phyloP scores from a whole-genome alignment of 2,888 invertebrate species.

The Drosophila meridiana region DNA sequence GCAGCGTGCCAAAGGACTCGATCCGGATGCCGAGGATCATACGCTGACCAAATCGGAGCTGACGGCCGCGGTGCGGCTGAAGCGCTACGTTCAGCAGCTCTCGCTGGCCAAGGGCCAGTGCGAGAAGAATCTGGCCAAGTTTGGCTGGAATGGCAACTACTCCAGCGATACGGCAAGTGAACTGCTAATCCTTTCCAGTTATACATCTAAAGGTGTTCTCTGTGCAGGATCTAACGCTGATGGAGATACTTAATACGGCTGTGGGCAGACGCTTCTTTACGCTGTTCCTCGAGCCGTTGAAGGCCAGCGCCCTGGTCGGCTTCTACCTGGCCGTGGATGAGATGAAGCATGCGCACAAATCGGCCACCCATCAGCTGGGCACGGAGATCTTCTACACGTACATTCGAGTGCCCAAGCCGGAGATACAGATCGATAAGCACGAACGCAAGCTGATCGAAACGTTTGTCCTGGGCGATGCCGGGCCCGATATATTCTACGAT shows the following conservation, averaged over 20 bases:
- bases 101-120: conserved; percentile 93
- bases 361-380: conserved; percentile 93
- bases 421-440: conserved; percentile 92
- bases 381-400: conserved; percentile 97
- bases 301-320: conserved; percentile 93
- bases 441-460: conserved; percentile 94
- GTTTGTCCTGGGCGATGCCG: conserved; percentile 94
- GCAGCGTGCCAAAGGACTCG: conserved; percentile 91
- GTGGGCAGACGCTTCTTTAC: conserved; percentile 92
- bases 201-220: neutral
- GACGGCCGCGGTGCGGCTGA: conserved; percentile 92
- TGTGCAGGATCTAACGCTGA: conserved; percentile 89
- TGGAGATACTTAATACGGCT: conserved; percentile 91
- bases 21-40: conserved; percentile 85
- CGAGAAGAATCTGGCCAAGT: conserved; percentile 90
- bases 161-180: conserved; percentile 84
- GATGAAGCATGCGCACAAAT: conserved; percentile 90
- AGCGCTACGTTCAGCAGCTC: conserved; percentile 93
- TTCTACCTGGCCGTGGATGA: conserved; percentile 95
- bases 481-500: conserved; percentile 94
- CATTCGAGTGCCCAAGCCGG: conserved; percentile 92
- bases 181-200: neutral
- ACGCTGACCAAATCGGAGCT: conserved; percentile 90
- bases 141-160: conserved; percentile 92
- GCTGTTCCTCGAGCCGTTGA: conserved; percentile 92